phyloP scores from a whole-genome alignment of 2,888 invertebrate species.

The Eupithecia pulchellata region DNA sequence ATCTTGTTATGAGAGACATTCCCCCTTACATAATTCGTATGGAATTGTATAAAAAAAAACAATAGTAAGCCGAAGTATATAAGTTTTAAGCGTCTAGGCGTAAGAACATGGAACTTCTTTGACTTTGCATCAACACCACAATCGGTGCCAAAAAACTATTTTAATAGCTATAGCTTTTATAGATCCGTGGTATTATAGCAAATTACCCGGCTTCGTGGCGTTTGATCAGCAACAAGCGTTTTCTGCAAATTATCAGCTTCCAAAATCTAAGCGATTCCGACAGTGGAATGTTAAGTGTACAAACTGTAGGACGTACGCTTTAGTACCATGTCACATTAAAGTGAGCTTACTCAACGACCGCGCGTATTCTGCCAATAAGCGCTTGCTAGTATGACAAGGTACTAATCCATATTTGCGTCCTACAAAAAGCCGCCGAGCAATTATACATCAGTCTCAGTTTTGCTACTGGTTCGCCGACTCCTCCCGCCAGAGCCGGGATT shows the following conservation, averaged over 20 bases:
- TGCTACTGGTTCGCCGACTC: slow-evolving; percentile 81
- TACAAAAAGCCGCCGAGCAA: slow-evolving; percentile 34
- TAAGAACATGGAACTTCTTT: not conserved
- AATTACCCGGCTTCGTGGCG: not conserved
- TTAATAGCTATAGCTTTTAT: too few species aligned
- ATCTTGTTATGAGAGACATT: not conserved
- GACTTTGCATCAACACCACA: not conserved
- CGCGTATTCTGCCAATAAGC: slow-evolving; percentile 6
- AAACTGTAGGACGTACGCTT: not conserved
- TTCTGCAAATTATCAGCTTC: not conserved
- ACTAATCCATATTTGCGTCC: not conserved
- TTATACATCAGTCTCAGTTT: slow-evolving; percentile 85
- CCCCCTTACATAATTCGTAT: not conserved
- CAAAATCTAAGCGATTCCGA: not conserved
- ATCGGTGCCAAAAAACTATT: not conserved
- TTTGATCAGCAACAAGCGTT: not conserved
- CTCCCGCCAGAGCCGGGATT: slow-evolving; percentile 62
- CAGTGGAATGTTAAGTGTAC: not conserved
- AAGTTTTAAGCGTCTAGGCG: not conserved
- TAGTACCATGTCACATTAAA: slow-evolving; percentile 3
- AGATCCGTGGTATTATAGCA: not conserved
- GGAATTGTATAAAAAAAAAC: not conserved
- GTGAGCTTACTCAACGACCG: not conserved
- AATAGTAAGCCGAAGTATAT: not conserved
- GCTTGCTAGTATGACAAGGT: slow-evolving; percentile 52